Conservation (phyloP, 2,888 invertebrate species). For the Caenorhabditis becei region DNA sequence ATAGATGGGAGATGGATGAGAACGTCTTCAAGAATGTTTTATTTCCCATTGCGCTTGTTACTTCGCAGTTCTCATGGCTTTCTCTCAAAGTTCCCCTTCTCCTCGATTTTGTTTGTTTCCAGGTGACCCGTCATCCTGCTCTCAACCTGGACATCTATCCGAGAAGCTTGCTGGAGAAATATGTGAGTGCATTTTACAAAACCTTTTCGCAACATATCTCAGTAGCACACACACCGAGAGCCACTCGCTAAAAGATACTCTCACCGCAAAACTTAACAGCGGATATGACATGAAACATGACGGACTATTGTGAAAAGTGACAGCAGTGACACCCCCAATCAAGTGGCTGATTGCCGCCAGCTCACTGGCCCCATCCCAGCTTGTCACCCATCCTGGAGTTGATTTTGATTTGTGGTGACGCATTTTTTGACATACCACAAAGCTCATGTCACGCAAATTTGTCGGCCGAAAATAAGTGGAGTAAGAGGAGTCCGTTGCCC, state of each 20-base stretch:
- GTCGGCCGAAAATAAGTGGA: constrained; percentile 48
- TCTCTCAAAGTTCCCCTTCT: not conserved
- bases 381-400: constrained; percentile 47
- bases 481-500: constrained; percentile 21
- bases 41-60: not conserved
- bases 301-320: constrained; percentile 64
- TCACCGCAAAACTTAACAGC: constrained; percentile 46
- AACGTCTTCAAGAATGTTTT: constrained; percentile 32
- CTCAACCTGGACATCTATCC: constrained; percentile 22
- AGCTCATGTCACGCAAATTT: constrained; percentile 38
- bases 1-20: constrained; percentile 29
- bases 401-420: constrained; percentile 54
- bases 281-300: constrained; percentile 63
- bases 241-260: constrained; percentile 23
- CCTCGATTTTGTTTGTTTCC: not conserved
- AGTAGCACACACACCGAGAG: constrained; percentile 6
- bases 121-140: not conserved
- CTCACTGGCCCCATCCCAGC: constrained; percentile 3
- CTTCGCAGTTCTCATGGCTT: not conserved
- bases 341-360: constrained; percentile 34
- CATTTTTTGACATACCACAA: constrained; percentile 53
- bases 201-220: constrained; percentile 1
- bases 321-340: constrained; percentile 61
- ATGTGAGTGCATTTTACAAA: constrained; percentile 57
- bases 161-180: constrained; percentile 26